phyloP scores from a whole-genome alignment of 2,113 vertebrate species.

The Sterrhoptilus dennistouni region DNA sequence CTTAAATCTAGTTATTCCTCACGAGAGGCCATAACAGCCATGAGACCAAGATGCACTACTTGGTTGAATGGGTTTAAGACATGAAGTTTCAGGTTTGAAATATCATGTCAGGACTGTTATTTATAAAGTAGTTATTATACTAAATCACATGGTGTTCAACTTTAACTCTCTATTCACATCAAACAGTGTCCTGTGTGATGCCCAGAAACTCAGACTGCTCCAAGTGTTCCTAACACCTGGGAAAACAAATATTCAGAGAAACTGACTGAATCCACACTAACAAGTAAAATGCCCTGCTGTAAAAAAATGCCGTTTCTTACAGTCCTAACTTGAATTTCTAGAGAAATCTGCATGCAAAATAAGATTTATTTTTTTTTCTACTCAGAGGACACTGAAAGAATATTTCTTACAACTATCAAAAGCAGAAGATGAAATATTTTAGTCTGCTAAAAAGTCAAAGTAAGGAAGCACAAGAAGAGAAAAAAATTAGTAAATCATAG shows the following conservation, averaged over 20 bases:
- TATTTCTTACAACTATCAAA: background rate
- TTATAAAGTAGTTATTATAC: background rate
- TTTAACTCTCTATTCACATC: background rate
- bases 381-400: background rate
- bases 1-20: background rate
- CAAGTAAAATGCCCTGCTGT: background rate
- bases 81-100: background rate
- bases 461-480: background rate
- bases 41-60: background rate
- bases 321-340: background rate
- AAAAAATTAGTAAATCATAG: background rate
- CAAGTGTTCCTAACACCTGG: background rate
- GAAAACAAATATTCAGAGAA: background rate
- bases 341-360: background rate
- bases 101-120: background rate
- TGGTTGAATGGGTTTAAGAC: background rate
- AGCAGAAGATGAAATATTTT: background rate
- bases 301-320: background rate
- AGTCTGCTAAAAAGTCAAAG: background rate
- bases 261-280: background rate
- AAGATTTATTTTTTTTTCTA: background rate
- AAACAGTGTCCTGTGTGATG: background rate
- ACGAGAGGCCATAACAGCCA: background rate
- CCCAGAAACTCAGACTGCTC: background rate
- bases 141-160: background rate